Percentiles rank a stretch among this genome's conserved stretches.
These are phyloP conservation scores for Coremacera marginata DNA, from an alignment of 2,888 invertebrate genomes.

Conservation along the genomic window DNA sequence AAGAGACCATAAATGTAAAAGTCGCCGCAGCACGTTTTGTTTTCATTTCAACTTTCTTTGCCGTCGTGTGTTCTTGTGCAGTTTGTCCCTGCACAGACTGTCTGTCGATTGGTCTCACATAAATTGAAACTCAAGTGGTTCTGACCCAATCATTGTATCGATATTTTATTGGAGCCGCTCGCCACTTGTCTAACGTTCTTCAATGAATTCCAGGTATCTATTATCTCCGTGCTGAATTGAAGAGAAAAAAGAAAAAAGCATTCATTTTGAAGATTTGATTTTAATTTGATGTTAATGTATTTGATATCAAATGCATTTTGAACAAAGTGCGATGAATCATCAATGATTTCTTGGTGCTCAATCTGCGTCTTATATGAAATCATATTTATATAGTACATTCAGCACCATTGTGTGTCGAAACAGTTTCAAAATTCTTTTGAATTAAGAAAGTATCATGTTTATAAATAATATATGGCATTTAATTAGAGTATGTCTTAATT, in stretches of 20 bases:
- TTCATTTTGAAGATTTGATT: background rate
- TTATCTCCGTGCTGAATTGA: too few relatives aligned
- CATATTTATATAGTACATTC: too few relatives aligned
- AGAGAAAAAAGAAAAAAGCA: too few relatives aligned
- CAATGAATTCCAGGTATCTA: conserved; percentile 23
- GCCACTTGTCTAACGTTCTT: background rate
- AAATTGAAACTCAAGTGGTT: conserved; percentile 24
- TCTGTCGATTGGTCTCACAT: background rate
- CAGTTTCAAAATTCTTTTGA: too few relatives aligned
- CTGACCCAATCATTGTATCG: conserved; percentile 12
- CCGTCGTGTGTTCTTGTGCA: background rate
- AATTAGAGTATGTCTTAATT: too few relatives aligned
- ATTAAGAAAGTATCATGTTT: too few relatives aligned
- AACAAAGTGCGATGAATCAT: too few relatives aligned
- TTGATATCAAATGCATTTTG: conserved; percentile 9
- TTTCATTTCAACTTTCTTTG: background rate
- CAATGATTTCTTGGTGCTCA: too few relatives aligned
- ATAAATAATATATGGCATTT: too few relatives aligned
- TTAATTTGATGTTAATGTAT: conserved; percentile 22
- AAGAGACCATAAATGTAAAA: conserved; percentile 9
- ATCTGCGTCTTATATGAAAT: too few relatives aligned
- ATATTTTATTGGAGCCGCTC: background rate
- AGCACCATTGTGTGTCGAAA: too few relatives aligned
- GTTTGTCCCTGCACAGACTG: background rate
- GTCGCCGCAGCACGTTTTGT: background rate